phyloP scores from a whole-genome alignment of 2,113 vertebrate genomes.

The Silurus meridionalis region DNA sequence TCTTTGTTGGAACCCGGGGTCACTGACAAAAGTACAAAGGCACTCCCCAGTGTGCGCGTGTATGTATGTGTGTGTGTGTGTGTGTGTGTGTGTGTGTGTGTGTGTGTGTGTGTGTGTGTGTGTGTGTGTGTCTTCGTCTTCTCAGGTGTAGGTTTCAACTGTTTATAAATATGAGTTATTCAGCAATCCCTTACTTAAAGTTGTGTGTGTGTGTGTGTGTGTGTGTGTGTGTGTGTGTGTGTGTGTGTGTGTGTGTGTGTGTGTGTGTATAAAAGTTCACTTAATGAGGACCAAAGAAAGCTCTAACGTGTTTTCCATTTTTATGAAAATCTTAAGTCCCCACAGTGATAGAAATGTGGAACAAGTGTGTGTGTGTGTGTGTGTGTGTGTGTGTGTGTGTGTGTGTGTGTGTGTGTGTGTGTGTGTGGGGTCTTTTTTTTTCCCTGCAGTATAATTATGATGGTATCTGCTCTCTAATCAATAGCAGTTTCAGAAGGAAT shows the following conservation, averaged over 20 bases:
- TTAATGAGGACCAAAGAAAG: neutral
- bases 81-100: neutral
- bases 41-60: neutral
- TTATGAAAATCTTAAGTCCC: neutral
- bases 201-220: neutral
- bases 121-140: neutral
- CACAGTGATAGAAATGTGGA: neutral
- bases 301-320: neutral
- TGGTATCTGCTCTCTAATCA: constrained; percentile 74
- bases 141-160: neutral
- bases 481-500: constrained; percentile 74
- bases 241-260: neutral
- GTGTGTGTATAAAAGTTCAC: neutral
- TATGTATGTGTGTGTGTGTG: neutral
- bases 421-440: constrained; percentile 35
- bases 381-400: constrained; percentile 6
- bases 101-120: neutral
- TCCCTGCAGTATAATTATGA: constrained; percentile 71
- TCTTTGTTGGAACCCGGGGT: neutral
- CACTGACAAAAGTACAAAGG: too few relatives aligned
- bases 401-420: constrained; percentile 36
- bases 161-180: neutral
- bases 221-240: neutral
- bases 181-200: too few relatives aligned
- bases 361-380: neutral